phyloP scores from a whole-genome alignment of 2,888 invertebrate genomes.

The Drosophila prolongata region DNA sequence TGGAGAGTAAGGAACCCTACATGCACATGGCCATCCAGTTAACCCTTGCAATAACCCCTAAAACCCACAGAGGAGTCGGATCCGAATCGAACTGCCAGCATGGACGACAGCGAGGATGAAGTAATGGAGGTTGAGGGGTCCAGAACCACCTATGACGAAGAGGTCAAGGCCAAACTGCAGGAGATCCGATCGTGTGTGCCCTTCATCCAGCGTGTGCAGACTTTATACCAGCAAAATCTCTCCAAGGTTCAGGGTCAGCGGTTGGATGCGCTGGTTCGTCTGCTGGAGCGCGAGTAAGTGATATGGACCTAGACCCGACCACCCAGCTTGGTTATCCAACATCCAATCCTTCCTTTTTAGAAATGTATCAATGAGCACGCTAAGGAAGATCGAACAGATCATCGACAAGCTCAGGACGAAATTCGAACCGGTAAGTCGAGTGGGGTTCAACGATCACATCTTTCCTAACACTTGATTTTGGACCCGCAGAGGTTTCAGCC shows the following conservation, averaged over 20 bases:
- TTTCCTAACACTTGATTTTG: not conserved
- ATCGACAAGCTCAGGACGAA: constrained; percentile 15
- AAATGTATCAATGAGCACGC: not conserved
- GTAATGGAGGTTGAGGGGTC: not conserved
- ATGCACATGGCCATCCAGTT: too few species aligned
- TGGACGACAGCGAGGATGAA: constrained; percentile 52
- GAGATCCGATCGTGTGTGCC: constrained; percentile 87
- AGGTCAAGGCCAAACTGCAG: constrained; percentile 22
- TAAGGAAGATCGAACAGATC: constrained; percentile 19
- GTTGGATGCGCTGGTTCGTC: constrained; percentile 70
- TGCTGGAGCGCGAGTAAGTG: constrained; percentile 68
- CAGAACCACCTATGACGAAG: too few species aligned
- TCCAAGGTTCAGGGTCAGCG: constrained; percentile 67
- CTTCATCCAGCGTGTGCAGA: constrained; percentile 89
- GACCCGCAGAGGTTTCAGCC: not conserved
- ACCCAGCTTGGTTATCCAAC: not conserved
- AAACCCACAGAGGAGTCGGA: constrained; percentile 4
- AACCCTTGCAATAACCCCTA: not conserved
- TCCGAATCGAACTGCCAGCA: constrained; percentile 1
- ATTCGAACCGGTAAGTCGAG: constrained; percentile 20
- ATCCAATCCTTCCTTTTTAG: constrained; percentile 5
- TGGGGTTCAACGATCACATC: not conserved
- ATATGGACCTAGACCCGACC: too few species aligned
- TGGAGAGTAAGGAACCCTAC: not conserved
- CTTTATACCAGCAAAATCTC: constrained; percentile 35